Conservation (phyloP, 2,113 vertebrate species). For the Centropus unirufus region DNA sequence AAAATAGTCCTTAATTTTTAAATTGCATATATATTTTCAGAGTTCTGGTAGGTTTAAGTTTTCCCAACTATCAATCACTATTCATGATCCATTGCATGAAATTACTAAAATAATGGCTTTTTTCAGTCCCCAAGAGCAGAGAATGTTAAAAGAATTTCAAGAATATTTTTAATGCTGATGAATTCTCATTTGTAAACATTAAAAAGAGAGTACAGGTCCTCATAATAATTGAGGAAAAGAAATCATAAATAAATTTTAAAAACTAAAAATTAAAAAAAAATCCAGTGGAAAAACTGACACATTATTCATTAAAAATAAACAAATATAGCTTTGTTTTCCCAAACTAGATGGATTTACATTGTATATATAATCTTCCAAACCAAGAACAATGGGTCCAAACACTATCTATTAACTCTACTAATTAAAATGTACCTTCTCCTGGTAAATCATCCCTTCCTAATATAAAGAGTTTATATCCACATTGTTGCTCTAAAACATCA, state of each 20-base stretch:
- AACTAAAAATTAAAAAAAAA: neutral
- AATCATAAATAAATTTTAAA: neutral
- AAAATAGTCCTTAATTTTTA: neutral
- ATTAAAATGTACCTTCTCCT: conserved; percentile 82
- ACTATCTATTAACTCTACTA: neutral
- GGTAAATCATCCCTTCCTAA: conserved; percentile 85
- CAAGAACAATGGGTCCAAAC: neutral
- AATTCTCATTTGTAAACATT: neutral
- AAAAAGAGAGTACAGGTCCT: neutral
- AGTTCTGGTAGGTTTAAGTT: neutral
- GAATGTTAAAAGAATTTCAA: neutral
- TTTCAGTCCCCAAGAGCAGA: neutral
- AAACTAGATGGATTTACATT: neutral
- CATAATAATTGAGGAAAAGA: neutral
- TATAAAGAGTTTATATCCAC: conserved; percentile 89
- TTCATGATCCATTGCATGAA: neutral
- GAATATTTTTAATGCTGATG: neutral
- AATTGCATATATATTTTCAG: neutral
- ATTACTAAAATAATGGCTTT: neutral
- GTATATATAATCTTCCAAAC: neutral
- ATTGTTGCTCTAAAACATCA: conserved; percentile 86
- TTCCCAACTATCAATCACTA: neutral
- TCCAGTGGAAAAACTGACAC: neutral
- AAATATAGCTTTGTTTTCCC: neutral
- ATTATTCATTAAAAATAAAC: neutral